These are phyloP conservation scores for Archocentrus centrarchus DNA, from an alignment of 2,113 vertebrate genomes.

Conservation along the genomic window DNA sequence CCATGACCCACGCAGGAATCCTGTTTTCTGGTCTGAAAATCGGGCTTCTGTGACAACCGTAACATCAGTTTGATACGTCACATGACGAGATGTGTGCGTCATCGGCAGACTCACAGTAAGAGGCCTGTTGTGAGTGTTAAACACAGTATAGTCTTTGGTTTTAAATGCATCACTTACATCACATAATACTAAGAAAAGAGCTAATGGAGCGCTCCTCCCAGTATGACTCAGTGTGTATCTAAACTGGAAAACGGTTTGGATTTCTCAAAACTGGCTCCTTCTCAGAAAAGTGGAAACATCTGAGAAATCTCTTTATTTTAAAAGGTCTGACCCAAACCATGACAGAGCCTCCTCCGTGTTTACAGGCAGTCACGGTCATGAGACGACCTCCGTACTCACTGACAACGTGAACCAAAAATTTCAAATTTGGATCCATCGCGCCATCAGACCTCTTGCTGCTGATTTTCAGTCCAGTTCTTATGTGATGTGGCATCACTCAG, in stretches of 20 bases:
- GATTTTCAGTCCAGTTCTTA: too few species aligned
- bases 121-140: neutral
- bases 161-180: neutral
- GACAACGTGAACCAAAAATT: too few species aligned
- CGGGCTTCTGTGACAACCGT: neutral
- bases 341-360: too few species aligned
- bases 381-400: too few species aligned
- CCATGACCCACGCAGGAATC: neutral
- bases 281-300: neutral
- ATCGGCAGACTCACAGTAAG: neutral
- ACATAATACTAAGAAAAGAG: neutral
- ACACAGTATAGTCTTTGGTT: neutral
- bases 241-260: neutral
- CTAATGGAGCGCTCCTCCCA: neutral
- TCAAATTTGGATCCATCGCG: too few species aligned
- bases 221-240: neutral
- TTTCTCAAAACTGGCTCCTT: neutral
- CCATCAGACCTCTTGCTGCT: too few species aligned
- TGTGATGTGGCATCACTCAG: too few species aligned
- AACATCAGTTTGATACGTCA: neutral
- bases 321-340: too few species aligned
- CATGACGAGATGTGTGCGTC: neutral
- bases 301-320: too few species aligned
- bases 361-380: too few species aligned
- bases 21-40: neutral